Evolutionary conservation across 2,888 invertebrate species (phyloP).

Genomic region (Amblyjoppa proteus): DNA sequence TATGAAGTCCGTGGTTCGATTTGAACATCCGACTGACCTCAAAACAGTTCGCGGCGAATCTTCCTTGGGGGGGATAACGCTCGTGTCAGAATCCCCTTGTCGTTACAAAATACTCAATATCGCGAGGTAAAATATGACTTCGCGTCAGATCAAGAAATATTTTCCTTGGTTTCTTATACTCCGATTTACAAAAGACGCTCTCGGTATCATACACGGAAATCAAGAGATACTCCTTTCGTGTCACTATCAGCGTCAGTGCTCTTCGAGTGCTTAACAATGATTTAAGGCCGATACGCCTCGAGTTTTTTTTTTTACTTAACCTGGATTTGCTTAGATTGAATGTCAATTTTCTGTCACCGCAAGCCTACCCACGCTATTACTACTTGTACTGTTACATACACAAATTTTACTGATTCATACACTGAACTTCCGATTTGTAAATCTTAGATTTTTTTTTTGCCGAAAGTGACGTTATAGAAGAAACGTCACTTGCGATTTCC

Average conservation of each 20-base stretch:
- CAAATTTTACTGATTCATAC: too few relatives aligned
- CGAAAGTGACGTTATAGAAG: too few relatives aligned
- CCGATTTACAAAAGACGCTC: not conserved
- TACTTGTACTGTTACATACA: too few relatives aligned
- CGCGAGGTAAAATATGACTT: not conserved
- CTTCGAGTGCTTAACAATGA: not conserved
- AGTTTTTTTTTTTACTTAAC: too few relatives aligned
- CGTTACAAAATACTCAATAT: slow-evolving; percentile 22
- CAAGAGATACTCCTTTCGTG: not conserved
- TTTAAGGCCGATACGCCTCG: too few relatives aligned
- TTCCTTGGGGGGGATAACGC: not conserved
- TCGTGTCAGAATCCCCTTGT: not conserved
- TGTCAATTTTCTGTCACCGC: too few relatives aligned
- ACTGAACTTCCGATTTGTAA: too few relatives aligned
- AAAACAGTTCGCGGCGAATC: slow-evolving; percentile 26
- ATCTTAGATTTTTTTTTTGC: too few relatives aligned
- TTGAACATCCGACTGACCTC: slow-evolving; percentile 46
- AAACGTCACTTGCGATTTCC: too few relatives aligned
- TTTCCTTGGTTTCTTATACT: not conserved
- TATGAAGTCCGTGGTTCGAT: slow-evolving; percentile 39
- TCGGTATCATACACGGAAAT: not conserved
- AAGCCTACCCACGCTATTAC: too few relatives aligned
- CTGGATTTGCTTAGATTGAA: too few relatives aligned
- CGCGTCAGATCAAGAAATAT: not conserved
- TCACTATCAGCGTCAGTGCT: not conserved